These are phyloP conservation scores for Mormyrus hasselquistii DNA, from an alignment of 2,797 vertebrate species.

Conservation along the genomic window DNA sequence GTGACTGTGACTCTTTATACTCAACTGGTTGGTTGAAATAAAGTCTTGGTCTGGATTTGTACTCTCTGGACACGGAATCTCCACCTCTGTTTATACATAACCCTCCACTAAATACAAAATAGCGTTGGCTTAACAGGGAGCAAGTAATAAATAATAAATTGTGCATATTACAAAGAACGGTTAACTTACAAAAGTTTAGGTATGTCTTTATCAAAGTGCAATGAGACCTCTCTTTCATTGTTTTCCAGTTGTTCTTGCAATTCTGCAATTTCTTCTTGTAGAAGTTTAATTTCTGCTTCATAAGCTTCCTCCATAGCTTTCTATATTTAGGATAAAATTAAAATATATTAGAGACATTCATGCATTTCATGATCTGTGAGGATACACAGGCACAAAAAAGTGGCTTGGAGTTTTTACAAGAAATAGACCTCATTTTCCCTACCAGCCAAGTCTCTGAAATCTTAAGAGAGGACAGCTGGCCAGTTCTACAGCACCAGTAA, in stretches of 20 bases:
- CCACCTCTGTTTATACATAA: not conserved
- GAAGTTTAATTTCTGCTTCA: slow-evolving; percentile 59
- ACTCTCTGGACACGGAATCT: not conserved
- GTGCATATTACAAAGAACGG: not conserved
- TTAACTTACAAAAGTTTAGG: slow-evolving; percentile 54
- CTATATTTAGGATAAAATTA: slow-evolving; percentile 39
- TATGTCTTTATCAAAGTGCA: slow-evolving; percentile 51
- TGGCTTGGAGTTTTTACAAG: not conserved
- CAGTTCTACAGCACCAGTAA: not conserved
- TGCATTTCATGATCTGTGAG: not conserved
- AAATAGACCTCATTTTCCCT: not conserved
- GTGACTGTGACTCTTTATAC: not conserved
- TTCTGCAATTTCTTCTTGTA: slow-evolving; percentile 62
- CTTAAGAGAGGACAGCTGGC: not conserved
- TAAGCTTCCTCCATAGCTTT: slow-evolving; percentile 39
- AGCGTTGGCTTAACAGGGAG: not conserved
- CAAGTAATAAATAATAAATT: not conserved
- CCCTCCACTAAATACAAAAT: not conserved
- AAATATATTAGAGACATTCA: not conserved
- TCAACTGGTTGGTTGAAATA: not conserved
- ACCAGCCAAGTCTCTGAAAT: not conserved
- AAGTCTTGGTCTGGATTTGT: not conserved
- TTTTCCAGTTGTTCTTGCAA: slow-evolving; percentile 53
- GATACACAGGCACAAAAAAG: not conserved
- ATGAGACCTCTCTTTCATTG: slow-evolving; percentile 31